A percentile compares a stretch with the other conserved stretches of the same genome.
These are phyloP conservation scores for Bucco capensis DNA, from an alignment of 2,113 vertebrate species.

Conservation along the genomic window DNA sequence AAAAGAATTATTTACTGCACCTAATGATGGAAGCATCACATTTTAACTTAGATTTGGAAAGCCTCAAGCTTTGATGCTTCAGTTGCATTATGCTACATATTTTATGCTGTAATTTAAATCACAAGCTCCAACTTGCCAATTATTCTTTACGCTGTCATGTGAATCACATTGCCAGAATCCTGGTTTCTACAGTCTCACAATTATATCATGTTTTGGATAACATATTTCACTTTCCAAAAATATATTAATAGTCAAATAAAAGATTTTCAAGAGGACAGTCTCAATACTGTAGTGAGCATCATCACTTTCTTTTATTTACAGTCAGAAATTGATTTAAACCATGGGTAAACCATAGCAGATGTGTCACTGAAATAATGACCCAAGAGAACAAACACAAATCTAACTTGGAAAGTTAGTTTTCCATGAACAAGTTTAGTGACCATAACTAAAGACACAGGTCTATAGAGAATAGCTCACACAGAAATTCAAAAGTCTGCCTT, in stretches of 20 bases:
- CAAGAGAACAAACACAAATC: neutral
- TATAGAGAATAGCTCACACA: neutral
- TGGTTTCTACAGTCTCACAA: neutral
- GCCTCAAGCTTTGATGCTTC: neutral
- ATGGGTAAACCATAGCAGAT: neutral
- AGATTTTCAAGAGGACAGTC: neutral
- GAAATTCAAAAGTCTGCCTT: neutral
- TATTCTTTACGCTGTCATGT: neutral
- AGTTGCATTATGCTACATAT: neutral
- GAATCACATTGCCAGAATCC: neutral
- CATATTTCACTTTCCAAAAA: neutral
- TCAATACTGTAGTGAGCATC: neutral
- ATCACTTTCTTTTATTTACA: neutral
- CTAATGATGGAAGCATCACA: neutral
- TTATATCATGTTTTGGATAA: neutral
- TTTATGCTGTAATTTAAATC: neutral
- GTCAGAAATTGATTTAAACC: neutral
- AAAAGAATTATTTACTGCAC: neutral
- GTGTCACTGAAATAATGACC: neutral
- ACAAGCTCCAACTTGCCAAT: neutral
- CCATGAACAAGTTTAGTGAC: neutral
- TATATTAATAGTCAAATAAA: neutral
- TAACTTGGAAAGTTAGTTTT: neutral
- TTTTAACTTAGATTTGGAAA: neutral
- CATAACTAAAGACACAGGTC: neutral